Base-by-base conservation (phyloP, 2,888 invertebrate species). In the Drosophila conformis region DNA sequence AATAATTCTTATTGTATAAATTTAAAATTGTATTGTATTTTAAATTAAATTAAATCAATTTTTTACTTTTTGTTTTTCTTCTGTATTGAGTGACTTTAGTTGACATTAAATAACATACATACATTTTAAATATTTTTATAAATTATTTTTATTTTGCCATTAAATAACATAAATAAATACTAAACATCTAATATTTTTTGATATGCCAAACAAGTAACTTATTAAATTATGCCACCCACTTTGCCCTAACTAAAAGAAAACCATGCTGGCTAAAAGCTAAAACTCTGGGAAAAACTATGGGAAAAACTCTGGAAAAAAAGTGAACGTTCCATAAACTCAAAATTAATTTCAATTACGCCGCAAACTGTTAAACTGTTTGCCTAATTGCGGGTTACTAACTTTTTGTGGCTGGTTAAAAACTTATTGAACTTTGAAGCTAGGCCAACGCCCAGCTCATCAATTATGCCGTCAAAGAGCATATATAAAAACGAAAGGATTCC, bases 381-480 rank as follows among this genome's bases (percentile, higher is more conserved):
- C 73, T 88, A 85, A 86, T 85, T 87, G 73, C 42, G 33, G 75
- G 80, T 74, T 85, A 66, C 46, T 48, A 60, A 59, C 68, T 70
- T 62, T 49, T 18, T 57, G 13, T n/a, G 48, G 21, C 18, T 38
- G 36, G 6, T 6, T 29, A 10, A 31, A 76, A 89, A 87, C 73
- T 76, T 85, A 74, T 68, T 72, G 75, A 82, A 75, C 87, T 68
- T 51, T 63, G 15, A 66, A 58, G 62, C 78, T 65, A 51, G 64
- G 56, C 60, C 66, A 53, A 74, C 83, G 77, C 82, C 78, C 51
- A 49, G 36, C 69, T 78, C 73, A 84, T 84, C 75, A 82, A 87
- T 87, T 84, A 87, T 89, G 69, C 57, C 52, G 25, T 53, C 51
- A 54, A 36, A 36, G 46, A 38, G 33, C 25, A 60, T 27, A 25